Conservation (phyloP, 2,113 vertebrate species). For the Tachuris rubrigastra region DNA sequence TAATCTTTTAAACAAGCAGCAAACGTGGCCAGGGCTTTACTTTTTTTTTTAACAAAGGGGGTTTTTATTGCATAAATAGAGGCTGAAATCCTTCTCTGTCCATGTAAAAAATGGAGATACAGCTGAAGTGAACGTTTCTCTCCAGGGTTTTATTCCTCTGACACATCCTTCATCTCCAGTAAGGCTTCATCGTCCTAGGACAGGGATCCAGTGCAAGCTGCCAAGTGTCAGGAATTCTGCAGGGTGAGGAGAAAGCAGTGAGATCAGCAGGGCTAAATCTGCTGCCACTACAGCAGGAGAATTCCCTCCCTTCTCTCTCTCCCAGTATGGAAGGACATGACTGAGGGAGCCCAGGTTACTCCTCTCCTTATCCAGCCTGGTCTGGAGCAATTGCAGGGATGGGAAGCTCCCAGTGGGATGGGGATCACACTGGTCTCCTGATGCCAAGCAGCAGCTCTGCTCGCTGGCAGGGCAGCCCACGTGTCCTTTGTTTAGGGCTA, state of each 20-base stretch:
- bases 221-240: conserved; percentile 19
- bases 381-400: not conserved
- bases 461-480: not conserved
- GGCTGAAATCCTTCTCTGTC: not conserved
- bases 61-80: conserved; percentile 55
- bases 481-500: not conserved
- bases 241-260: conserved; percentile 29
- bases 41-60: not conserved
- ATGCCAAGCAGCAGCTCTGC: not conserved
- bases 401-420: not conserved
- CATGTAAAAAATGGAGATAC: not conserved
- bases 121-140: not conserved
- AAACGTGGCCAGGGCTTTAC: not conserved
- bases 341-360: not conserved
- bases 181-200: not conserved
- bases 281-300: not conserved
- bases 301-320: not conserved
- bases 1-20: not conserved
- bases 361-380: not conserved
- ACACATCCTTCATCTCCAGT: not conserved
- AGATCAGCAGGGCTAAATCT: not conserved
- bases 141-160: conserved; percentile 1
- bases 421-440: not conserved
- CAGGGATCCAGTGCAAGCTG: not conserved
- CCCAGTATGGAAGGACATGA: not conserved